These are phyloP conservation scores for Coelopa pilipes DNA, from an alignment of 2,888 invertebrate species.

Conservation along the genomic window DNA sequence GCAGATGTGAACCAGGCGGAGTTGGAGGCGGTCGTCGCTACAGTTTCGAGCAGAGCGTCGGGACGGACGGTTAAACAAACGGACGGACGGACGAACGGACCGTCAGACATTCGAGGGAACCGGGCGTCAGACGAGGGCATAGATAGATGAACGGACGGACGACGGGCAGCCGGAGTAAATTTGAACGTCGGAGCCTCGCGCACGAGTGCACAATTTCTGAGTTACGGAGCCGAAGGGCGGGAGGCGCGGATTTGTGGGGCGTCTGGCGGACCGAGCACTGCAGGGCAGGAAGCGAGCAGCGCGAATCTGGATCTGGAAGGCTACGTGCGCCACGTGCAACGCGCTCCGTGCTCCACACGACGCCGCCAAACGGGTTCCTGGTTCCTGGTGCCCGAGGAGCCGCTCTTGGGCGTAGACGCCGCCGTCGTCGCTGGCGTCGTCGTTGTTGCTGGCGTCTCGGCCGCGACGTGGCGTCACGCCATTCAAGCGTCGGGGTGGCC, in stretches of 20 bases:
- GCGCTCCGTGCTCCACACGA: slow-evolving; percentile 55
- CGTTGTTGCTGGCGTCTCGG: slow-evolving; percentile 17
- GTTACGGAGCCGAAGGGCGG: too few species aligned
- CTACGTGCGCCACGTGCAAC: slow-evolving; percentile 42
- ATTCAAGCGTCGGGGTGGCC: neutral
- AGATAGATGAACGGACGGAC: neutral
- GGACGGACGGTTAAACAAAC: neutral
- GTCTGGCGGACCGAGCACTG: slow-evolving; percentile 5
- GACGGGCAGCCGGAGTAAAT: neutral
- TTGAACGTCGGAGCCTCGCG: slow-evolving; percentile 2
- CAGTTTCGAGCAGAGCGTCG: too few species aligned
- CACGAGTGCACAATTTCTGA: slow-evolving; percentile 22
- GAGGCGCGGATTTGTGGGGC: neutral
- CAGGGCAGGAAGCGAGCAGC: slow-evolving; percentile 33
- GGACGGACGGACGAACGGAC: neutral
- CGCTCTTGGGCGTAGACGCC: slow-evolving; percentile 30
- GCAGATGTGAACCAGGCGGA: too few species aligned
- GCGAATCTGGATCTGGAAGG: slow-evolving; percentile 30
- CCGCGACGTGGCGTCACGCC: neutral
- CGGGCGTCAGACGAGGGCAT: neutral
- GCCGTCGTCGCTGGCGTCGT: neutral
- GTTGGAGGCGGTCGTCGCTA: too few species aligned
- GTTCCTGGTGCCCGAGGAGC: slow-evolving; percentile 31
- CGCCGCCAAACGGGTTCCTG: slow-evolving; percentile 38
- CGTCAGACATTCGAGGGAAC: neutral